Base-by-base conservation (phyloP, 2,113 vertebrate species). In the Lagopus leucura region DNA sequence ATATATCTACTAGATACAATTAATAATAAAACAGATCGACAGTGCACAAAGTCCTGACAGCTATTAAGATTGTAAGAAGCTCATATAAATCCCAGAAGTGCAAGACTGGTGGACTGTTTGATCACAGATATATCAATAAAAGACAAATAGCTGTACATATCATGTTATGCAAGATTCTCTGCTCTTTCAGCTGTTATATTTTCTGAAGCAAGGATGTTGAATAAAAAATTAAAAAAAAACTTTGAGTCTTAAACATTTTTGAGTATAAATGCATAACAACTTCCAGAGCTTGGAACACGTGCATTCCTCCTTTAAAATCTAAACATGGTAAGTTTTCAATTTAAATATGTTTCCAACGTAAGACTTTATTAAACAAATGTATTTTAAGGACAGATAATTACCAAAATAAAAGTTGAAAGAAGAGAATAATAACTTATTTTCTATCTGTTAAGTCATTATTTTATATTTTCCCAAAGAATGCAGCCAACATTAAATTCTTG, bases 61-160 rank as follows among this genome's bases (percentile, higher is more conserved):
- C 50, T 89, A 63, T 87, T 96, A 96, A 89, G 89, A 84, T 43
- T 90, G 10, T 42, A 69, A 93, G 48, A 32, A 69, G n/a, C 22
- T 24, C 80, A 76, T 74, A 86, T 43, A 93, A 93, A 96, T 71
- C 92, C 45, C 83, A 90, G 82, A 96, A 82, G 28, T 50, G 19
- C 32, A 82, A 87, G 45, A 15, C 42, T 87, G 63, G 61, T 77
- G 47, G 50, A 54, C 13, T 43, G 70, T 91, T 80, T 89, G 55
- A 78, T 81, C 89, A 74, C 28, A 55, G 36, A 94, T 66, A 76
- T 13, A 73, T 24, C 32, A 93, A 70, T 74, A 57, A 77, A 74
- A 84, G 47, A n/a, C 32, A 77, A 32, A 64, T 47, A 60, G 2
- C 24, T 67, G 13, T 55, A 72, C 2, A 32, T 71, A 34, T 2